Conservation (phyloP, 2,888 invertebrate genomes). For the Artemia sinica region DNA sequence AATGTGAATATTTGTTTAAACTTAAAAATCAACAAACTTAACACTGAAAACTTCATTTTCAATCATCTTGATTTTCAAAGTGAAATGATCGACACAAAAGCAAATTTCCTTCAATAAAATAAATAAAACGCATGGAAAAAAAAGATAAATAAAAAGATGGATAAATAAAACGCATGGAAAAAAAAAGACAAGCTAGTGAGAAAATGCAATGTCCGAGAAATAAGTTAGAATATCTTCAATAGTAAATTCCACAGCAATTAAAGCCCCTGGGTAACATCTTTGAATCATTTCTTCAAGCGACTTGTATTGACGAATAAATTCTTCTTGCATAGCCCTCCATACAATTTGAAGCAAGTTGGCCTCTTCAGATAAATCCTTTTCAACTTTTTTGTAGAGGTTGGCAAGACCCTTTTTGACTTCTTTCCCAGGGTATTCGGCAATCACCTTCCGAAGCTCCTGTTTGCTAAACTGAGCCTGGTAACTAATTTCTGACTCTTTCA, state of each 20-base stretch:
- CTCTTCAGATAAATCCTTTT: slow-evolving; percentile 90
- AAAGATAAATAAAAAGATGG: too few relatives aligned
- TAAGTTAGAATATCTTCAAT: slow-evolving; percentile 87
- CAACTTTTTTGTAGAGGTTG: slow-evolving; percentile 81
- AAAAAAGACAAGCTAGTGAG: slow-evolving; percentile 44
- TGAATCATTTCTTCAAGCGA: slow-evolving; percentile 78
- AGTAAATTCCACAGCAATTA: slow-evolving; percentile 79
- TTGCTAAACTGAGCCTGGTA: slow-evolving; percentile 94
- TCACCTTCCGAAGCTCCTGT: slow-evolving; percentile 83
- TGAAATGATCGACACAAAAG: too few relatives aligned
- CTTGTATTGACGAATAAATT: slow-evolving; percentile 91
- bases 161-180: too few relatives aligned
- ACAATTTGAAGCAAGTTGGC: slow-evolving; percentile 87
- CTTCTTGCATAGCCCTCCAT: slow-evolving; percentile 98
- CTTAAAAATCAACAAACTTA: too few relatives aligned
- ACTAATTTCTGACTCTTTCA: slow-evolving; percentile 89
- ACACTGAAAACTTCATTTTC: too few relatives aligned
- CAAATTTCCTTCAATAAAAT: too few relatives aligned
- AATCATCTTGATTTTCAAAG: too few relatives aligned
- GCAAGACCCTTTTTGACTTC: slow-evolving; percentile 85
- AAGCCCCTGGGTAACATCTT: slow-evolving; percentile 87
- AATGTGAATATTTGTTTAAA: too few relatives aligned
- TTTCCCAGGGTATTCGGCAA: slow-evolving; percentile 78
- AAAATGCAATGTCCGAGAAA: slow-evolving; percentile 93
- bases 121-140: too few relatives aligned